Evolutionary conservation across 2,113 vertebrate genomes (phyloP).

Genomic region (Garra rufa): DNA sequence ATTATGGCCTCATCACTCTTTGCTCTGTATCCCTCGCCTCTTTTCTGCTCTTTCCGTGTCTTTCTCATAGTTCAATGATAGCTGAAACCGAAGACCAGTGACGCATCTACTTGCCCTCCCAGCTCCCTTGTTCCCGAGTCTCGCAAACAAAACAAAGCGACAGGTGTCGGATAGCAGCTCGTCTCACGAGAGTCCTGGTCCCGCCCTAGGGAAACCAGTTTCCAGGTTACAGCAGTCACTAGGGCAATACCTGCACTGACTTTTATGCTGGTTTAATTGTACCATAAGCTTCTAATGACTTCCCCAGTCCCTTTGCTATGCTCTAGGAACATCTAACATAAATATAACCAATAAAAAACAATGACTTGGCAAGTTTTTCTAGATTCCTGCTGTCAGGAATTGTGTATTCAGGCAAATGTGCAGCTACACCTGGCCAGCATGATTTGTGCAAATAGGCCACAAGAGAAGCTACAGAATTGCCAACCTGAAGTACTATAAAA

Average conservation of each 20-base stretch:
- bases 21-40: background rate
- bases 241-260: background rate
- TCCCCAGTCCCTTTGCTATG: background rate
- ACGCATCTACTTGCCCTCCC: conserved; percentile 65
- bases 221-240: conserved; percentile 53
- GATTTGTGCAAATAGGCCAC: background rate
- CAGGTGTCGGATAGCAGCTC: conserved; percentile 73
- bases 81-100: conserved; percentile 66
- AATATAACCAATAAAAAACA: conserved; percentile 35
- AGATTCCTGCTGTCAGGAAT: conserved; percentile 20
- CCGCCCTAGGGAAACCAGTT: conserved; percentile 48
- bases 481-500: background rate
- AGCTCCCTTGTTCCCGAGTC: conserved; percentile 61
- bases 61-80: conserved; percentile 26
- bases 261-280: background rate
- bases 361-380: conserved; percentile 29
- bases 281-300: conserved; percentile 39
- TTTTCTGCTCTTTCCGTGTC: conserved; percentile 50
- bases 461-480: background rate
- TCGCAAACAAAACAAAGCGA: conserved; percentile 65
- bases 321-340: background rate
- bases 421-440: conserved; percentile 41
- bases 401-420: conserved; percentile 32
- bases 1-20: conserved; percentile 47
- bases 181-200: conserved; percentile 60